Percentiles rank a stretch among this genome's conserved stretches.
phyloP scores from a whole-genome alignment of 2,797 vertebrate genomes.

The Monodelphis domestica region DNA sequence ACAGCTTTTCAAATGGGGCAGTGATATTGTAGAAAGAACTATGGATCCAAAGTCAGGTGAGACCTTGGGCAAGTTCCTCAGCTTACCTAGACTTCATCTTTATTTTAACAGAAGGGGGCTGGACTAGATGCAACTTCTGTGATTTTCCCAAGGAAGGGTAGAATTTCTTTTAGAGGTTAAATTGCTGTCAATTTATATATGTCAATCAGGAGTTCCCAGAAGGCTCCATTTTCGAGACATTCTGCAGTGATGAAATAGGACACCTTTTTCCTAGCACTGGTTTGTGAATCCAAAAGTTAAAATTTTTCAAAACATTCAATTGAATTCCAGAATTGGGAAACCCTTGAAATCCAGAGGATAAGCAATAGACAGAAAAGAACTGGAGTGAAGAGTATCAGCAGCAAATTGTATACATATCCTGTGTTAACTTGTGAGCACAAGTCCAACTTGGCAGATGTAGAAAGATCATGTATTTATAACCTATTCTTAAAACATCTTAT shows the following conservation, averaged over 20 bases:
- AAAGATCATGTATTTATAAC: slow-evolving; percentile 67
- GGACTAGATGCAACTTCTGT: background rate
- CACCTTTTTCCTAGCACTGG: background rate
- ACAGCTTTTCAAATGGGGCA: background rate
- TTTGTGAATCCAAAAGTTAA: slow-evolving; percentile 35
- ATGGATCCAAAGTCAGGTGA: slow-evolving; percentile 1
- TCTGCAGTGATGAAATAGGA: slow-evolving; percentile 48
- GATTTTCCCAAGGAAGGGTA: background rate
- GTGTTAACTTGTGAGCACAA: slow-evolving; percentile 72
- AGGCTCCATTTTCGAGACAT: slow-evolving; percentile 57
- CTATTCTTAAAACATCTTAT: slow-evolving; percentile 64
- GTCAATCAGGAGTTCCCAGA: slow-evolving; percentile 56
- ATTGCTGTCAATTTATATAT: slow-evolving; percentile 44
- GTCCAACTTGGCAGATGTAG: slow-evolving; percentile 58
- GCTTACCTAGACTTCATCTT: background rate
- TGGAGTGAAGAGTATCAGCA: slow-evolving; percentile 3
- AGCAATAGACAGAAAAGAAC: slow-evolving; percentile 45
- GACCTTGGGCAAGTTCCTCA: background rate
- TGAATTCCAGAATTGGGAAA: slow-evolving; percentile 68
- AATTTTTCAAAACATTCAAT: slow-evolving; percentile 73
- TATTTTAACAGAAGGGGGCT: background rate
- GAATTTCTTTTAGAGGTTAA: slow-evolving; percentile 44
- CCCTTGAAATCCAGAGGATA: slow-evolving; percentile 59
- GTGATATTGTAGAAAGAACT: background rate
- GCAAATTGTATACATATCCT: slow-evolving; percentile 57